Conservation (phyloP, 2,113 vertebrate genomes). For the Numenius arquata region DNA sequence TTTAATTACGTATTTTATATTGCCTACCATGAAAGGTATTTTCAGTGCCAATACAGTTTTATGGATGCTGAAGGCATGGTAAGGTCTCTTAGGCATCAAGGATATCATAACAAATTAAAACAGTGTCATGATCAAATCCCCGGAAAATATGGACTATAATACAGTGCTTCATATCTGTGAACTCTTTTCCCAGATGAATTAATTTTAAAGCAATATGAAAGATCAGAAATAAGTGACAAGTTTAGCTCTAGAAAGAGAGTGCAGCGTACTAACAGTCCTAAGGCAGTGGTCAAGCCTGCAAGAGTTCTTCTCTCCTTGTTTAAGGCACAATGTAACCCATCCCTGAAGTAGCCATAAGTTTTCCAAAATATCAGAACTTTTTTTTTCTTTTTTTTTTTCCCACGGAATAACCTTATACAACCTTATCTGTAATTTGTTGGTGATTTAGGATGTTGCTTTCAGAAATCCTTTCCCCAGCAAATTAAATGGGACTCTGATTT, state of each 20-base stretch:
- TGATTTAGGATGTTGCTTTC: background rate
- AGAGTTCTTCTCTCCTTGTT: background rate
- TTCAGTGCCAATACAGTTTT: background rate
- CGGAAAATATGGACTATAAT: background rate
- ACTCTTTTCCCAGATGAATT: background rate
- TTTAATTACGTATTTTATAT: background rate
- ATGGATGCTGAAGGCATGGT: background rate
- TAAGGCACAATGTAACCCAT: background rate
- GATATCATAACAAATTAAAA: background rate
- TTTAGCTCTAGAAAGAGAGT: background rate
- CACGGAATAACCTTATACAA: background rate
- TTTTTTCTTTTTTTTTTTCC: background rate
- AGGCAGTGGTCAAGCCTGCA: background rate
- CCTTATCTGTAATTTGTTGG: background rate
- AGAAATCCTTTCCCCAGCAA: background rate
- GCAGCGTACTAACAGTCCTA: background rate
- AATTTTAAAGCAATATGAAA: background rate
- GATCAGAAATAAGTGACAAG: background rate
- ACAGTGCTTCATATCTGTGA: background rate
- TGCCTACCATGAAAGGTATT: background rate
- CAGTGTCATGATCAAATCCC: background rate
- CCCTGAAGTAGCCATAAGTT: background rate
- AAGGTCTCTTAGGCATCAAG: background rate
- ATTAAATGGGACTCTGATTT: background rate
- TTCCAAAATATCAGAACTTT: background rate